Evolutionary conservation across 1,140 invertebrate species (phyloP), one percentile per base, ranked within the genome.

Genomic region (Penaeus chinensis): DNA sequence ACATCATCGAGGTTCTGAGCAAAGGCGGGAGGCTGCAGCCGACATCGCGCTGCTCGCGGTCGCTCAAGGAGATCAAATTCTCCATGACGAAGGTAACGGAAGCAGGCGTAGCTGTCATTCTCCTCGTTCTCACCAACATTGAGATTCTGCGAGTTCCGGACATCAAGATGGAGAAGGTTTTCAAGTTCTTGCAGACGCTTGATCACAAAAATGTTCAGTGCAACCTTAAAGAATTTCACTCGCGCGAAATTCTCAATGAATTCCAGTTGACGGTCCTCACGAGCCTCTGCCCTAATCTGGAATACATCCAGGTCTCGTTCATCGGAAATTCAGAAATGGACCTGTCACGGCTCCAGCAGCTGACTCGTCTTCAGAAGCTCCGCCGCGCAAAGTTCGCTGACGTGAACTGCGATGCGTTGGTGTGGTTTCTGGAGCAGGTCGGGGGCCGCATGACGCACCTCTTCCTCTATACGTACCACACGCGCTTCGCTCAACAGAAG

Each of bases 71-170:
- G 60, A 90, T 90, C 19, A 89, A 90, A 69, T 71, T 90, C 47
- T 81, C 84, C 62, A 90, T 90, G 90, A 90, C 90, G 42, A 90
- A 90, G 62, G 88, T 90, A 27, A 90, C 90, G 27, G 90, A 90
- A 84, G 90, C 88, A 0, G 90, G 90, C 16, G 90, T 90, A 19
- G 90, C 90, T 37, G 85, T 90, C 61, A 90, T 90, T 77, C 78
- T 90, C 32, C 82, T 90, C 16, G 82, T 89, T 24, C 77, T 90
- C 20, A 89, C 90, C 18, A 85, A 88, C 63, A 90, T 90, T 24
- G 66, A 90, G 22, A 85, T 89, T 20, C 82, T 90, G 27, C 82
- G 90, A 5, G 90, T 90, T 22, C 90, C 90, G 1, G 90, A 90
- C 47, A 89, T 90, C 22, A 87, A 78, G 79, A 90, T 90, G 90